Evolutionary conservation across 1,140 invertebrate species (phyloP).

Genomic region (Drosophila bocqueti): DNA sequence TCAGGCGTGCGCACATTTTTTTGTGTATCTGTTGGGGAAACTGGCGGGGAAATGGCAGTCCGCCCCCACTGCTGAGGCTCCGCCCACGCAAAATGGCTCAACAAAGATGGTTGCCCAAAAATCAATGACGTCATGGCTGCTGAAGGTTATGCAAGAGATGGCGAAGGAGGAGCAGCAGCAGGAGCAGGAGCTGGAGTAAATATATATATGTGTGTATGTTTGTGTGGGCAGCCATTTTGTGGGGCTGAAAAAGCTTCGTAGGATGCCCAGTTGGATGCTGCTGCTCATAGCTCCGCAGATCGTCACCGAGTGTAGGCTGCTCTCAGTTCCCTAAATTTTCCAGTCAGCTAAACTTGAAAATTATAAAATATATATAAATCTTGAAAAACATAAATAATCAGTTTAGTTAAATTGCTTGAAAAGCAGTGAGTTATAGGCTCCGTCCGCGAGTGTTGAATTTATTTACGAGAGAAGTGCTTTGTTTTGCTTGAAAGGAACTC

Average conservation of each 20-base stretch:
- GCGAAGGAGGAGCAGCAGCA: conserved; percentile 6
- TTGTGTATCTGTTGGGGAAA: conserved; percentile 67
- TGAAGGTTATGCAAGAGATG: conserved; percentile 75
- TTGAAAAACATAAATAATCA: not conserved
- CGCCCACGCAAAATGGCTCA: conserved; percentile 54
- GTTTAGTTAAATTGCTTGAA: conserved; percentile 7
- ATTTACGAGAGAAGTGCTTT: not conserved
- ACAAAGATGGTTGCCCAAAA: conserved; percentile 78
- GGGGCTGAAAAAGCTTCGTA: conserved; percentile 74
- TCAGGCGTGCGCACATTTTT: conserved; percentile 38
- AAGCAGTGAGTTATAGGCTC: conserved; percentile 31
- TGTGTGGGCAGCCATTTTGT: conserved; percentile 69
- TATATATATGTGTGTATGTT: not conserved
- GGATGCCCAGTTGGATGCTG: conserved; percentile 63
- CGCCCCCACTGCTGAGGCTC: conserved; percentile 59
- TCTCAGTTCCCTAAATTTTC: conserved; percentile 32
- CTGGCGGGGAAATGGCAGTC: conserved; percentile 10
- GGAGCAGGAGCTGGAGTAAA: not conserved
- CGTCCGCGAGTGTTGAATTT: conserved; percentile 33
- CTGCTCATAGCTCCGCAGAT: conserved; percentile 83
- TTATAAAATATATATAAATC: not conserved
- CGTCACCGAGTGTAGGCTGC: conserved; percentile 85
- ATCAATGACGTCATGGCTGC: conserved; percentile 72
- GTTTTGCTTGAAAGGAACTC: conserved; percentile 42
- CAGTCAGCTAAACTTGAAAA: conserved; percentile 15